Evolutionary conservation across 2,113 vertebrate genomes (phyloP), one percentile per base, ranked within the genome.

Genomic region (Australoheros scitulus): DNA sequence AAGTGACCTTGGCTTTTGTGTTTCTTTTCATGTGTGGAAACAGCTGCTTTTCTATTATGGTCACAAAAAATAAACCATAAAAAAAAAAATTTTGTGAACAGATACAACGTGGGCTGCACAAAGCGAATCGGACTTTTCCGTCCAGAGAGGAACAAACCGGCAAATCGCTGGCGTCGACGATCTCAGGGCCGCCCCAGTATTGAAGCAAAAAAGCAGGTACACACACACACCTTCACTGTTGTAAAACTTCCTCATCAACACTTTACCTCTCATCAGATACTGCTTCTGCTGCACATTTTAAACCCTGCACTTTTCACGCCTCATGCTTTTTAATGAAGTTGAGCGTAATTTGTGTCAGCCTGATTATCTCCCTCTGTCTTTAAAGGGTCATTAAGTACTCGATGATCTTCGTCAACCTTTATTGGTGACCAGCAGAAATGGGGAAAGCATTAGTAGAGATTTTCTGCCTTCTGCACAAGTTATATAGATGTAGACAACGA

Each of bases 71-170:
- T 6, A 36, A 65, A 20, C 10, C 18, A 4, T 17, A 32, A 43
- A 70, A 15, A n/a, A n/a, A 1, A 26, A 17, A 8, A 3, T 1
- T 85, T 52, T n/a, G 15, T 81, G 26, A 22, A 78, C 94, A 99
- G 98, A 94, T 99, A 99, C 94, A 99, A 98, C 0, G 98, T 99
- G 77, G 97, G 98, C 10, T 99, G 98, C 83, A 98, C 97, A 0
- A 99, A 99, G 87, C 92, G 98, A 6, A 97, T 99, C 22, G 97
- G 97, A 1, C 94, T 99, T 24, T 99, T 99, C 93, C 97, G 96
- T 89, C 97, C 97, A 0, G 97, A 98, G 75, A 96, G 97, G 79
- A 97, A 92, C 94, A 98, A 99, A 84, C 93, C 88, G 9, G 82
- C 92, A 1, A 95, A 36, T 18, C 95, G 95, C 79, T 97, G 97